Conservation (phyloP, 2,797 vertebrate species). For the Protonibea diacanthus region DNA sequence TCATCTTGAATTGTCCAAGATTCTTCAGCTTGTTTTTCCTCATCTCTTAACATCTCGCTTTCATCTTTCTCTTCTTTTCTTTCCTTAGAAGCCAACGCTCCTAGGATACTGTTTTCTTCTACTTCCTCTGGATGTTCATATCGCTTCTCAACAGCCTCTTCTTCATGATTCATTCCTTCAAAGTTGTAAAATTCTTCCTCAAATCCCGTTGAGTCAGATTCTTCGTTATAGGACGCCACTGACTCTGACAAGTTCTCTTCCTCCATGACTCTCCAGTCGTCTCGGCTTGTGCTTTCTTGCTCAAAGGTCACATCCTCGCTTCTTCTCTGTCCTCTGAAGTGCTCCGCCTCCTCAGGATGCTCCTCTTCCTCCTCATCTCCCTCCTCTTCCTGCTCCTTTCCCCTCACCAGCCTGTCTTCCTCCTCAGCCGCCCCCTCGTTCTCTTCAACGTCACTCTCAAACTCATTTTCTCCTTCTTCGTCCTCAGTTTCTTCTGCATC, state of each 20-base stretch:
- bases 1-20: slow-evolving; percentile 10
- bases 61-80: slow-evolving; percentile 10
- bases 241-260: neutral
- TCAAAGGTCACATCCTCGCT: neutral
- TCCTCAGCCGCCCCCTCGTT: neutral
- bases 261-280: neutral
- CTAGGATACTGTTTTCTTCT: neutral
- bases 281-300: neutral
- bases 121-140: neutral
- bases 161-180: neutral
- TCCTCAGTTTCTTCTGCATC: neutral
- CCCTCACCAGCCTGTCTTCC: neutral
- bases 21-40: slow-evolving; percentile 1
- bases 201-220: slow-evolving; percentile 9
- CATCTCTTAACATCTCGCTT: neutral
- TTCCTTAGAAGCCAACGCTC: neutral
- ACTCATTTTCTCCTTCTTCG: neutral
- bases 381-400: neutral
- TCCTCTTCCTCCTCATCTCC: neutral
- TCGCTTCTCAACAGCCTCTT: neutral
- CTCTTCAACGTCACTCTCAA: neutral
- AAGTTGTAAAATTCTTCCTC: slow-evolving; percentile 10
- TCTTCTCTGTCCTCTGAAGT: neutral
- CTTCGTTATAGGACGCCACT: neutral
- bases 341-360: neutral